Conservation (phyloP, 2,113 vertebrate species). For the Burhinus oedicnemus region DNA sequence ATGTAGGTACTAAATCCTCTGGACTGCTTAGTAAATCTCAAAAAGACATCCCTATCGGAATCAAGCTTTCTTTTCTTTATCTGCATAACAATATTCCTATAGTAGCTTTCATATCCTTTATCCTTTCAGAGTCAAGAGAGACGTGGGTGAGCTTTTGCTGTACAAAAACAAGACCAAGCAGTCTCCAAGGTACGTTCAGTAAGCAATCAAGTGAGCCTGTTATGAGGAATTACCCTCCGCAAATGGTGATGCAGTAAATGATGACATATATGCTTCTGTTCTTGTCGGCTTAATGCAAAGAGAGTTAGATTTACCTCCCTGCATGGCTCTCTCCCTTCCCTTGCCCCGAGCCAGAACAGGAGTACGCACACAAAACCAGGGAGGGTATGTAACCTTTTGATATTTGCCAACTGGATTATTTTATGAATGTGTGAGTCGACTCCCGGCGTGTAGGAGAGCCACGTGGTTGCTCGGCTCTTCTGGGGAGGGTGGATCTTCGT, state of each 20-base stretch:
- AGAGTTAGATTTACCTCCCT: neutral
- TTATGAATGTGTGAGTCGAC: neutral
- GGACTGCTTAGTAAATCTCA: neutral
- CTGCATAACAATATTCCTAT: neutral
- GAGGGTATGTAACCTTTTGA: neutral
- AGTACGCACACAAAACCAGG: neutral
- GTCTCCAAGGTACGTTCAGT: neutral
- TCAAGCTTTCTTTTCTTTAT: neutral
- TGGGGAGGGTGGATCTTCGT: fast-evolving
- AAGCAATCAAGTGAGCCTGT: neutral
- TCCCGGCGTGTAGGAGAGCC: neutral
- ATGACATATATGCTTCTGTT: neutral
- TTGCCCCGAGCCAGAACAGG: neutral
- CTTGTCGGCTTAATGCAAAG: neutral
- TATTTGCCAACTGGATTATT: neutral
- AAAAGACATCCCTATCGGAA: neutral
- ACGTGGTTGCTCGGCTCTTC: neutral
- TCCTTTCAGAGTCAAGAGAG: neutral
- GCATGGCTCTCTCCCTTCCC: neutral
- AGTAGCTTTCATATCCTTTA: neutral
- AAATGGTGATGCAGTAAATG: neutral
- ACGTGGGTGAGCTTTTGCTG: neutral
- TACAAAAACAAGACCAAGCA: neutral
- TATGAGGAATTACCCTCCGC: neutral
- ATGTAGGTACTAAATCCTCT: neutral